These are phyloP conservation scores for Parazoanthus darwini DNA, from an alignment of 92 coral and sea anemone species.

Conservation along the genomic window DNA sequence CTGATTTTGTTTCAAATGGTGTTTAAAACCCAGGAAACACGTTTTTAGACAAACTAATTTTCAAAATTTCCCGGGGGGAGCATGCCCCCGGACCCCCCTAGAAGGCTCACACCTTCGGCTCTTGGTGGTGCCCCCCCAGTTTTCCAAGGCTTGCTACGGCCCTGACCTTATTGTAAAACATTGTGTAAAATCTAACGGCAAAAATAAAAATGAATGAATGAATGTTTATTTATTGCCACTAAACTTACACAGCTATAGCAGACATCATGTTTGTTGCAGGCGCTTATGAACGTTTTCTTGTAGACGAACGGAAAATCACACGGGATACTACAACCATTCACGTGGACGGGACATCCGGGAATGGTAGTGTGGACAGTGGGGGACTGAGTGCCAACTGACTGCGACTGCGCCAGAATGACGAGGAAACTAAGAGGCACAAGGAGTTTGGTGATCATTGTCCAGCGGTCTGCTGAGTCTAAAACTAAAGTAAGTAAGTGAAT, in stretches of 20 bases:
- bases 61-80: too few species aligned
- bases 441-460: conserved; percentile 4
- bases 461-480: background rate
- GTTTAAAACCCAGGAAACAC: too few species aligned
- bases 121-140: too few species aligned
- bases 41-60: too few species aligned
- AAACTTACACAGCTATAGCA: conserved; percentile 81
- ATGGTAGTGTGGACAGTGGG: background rate
- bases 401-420: background rate
- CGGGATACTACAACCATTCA: conserved; percentile 79
- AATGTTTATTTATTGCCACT: too few species aligned
- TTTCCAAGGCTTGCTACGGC: too few species aligned
- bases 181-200: too few species aligned
- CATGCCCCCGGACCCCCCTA: too few species aligned
- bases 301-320: conserved; percentile 57
- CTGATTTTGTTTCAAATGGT: too few species aligned
- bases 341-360: conserved; percentile 53
- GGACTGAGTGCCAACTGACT: background rate
- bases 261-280: conserved; percentile 92
- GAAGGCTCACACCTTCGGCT: too few species aligned
- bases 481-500: background rate
- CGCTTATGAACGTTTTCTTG: conserved; percentile 70
- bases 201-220: too few species aligned
- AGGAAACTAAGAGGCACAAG: conserved; percentile 22
- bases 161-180: too few species aligned